Evolutionary conservation across 2,888 invertebrate genomes (phyloP).

Genomic region (Pyralis farinalis): DNA sequence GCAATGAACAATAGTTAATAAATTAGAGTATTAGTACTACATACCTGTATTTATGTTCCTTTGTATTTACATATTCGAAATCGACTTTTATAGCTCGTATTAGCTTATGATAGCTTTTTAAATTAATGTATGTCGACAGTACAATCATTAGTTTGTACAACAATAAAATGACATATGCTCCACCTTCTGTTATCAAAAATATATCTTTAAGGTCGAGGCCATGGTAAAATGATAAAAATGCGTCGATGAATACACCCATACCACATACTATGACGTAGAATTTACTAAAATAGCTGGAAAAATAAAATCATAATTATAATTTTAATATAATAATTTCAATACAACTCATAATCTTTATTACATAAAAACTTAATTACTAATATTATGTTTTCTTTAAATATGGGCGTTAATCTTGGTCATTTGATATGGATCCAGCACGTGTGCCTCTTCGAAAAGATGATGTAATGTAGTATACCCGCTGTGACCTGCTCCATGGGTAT

Average conservation of each 20-base stretch:
- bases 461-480: too few species aligned
- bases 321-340: too few species aligned
- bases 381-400: too few species aligned
- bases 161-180: slow-evolving; percentile 39
- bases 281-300: slow-evolving; percentile 31
- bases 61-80: slow-evolving; percentile 42
- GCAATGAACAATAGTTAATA: too few species aligned
- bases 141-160: slow-evolving; percentile 40
- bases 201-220: slow-evolving; percentile 33
- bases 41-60: slow-evolving; percentile 41
- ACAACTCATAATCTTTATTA: too few species aligned
- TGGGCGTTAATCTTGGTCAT: too few species aligned
- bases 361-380: too few species aligned
- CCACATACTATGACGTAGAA: slow-evolving; percentile 10
- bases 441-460: too few species aligned
- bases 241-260: slow-evolving; percentile 13
- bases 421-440: too few species aligned
- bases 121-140: slow-evolving; percentile 31
- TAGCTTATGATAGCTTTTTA: slow-evolving; percentile 34
- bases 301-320: background rate
- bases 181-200: slow-evolving; percentile 37
- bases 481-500: too few species aligned
- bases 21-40: too few species aligned
- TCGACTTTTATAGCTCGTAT: slow-evolving; percentile 37
- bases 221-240: slow-evolving; percentile 22